Conservation (phyloP, 2,113 vertebrate species). For the Amphiprion percula region DNA sequence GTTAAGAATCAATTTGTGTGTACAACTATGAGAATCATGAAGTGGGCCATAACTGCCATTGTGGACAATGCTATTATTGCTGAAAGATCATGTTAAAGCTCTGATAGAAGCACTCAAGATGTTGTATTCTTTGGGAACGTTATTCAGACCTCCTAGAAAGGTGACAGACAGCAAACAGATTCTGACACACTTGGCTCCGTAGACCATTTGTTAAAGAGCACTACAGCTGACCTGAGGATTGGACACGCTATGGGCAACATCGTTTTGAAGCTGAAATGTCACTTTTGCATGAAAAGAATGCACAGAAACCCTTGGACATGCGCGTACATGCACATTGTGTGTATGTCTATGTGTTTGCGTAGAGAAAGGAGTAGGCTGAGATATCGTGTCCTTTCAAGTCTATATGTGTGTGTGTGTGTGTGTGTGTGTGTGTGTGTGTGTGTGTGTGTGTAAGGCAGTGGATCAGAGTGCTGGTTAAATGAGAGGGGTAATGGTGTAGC, state of each 20-base stretch:
- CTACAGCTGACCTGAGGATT: conserved; percentile 10
- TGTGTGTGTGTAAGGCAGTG: conserved; percentile 33
- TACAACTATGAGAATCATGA: too few species aligned
- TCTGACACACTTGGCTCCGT: conserved; percentile 1
- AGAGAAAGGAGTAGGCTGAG: conserved; percentile 40
- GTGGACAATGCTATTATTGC: too few species aligned
- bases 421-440: conserved; percentile 20
- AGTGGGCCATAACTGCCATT: too few species aligned
- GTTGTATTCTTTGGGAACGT: not conserved
- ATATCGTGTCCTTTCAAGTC: conserved; percentile 57
- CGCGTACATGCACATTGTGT: conserved; percentile 10
- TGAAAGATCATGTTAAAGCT: not conserved
- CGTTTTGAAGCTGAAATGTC: conserved; percentile 31
- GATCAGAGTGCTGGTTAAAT: conserved; percentile 70
- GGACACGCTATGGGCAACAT: conserved; percentile 1
- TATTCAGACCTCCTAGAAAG: not conserved
- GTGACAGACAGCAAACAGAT: not conserved
- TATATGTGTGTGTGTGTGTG: conserved; percentile 23
- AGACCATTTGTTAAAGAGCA: conserved; percentile 8
- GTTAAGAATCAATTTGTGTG: too few species aligned
- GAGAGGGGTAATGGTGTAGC: conserved; percentile 72
- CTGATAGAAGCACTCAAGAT: not conserved
- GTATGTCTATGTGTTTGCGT: conserved; percentile 8
- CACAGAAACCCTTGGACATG: conserved; percentile 23
- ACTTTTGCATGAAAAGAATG: conserved; percentile 37